Conservation (phyloP, 2,888 invertebrate genomes). For the Endotricha flammealis region DNA sequence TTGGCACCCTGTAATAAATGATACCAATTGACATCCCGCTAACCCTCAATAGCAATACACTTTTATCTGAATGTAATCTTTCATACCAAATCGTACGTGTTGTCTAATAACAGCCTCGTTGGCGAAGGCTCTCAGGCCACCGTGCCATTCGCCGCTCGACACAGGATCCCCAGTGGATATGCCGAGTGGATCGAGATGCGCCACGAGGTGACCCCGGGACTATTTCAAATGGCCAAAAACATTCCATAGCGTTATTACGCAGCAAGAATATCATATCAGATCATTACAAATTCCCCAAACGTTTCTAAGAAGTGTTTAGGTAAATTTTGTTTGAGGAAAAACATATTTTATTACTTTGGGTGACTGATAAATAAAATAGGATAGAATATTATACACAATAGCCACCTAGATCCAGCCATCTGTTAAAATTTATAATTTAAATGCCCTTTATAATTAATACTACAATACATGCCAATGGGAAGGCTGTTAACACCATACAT, state of each 20-base stretch:
- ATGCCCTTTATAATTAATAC: slow-evolving; percentile 7
- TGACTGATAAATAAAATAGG: neutral
- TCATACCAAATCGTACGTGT: slow-evolving; percentile 77
- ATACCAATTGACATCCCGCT: slow-evolving; percentile 41
- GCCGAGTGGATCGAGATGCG: slow-evolving; percentile 95
- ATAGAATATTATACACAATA: slow-evolving; percentile 10
- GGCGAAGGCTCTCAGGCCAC: slow-evolving; percentile 71
- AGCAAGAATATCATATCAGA: neutral
- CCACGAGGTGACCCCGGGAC: slow-evolving; percentile 95
- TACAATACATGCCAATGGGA: slow-evolving; percentile 12
- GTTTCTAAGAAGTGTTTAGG: neutral
- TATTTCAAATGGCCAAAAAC: slow-evolving; percentile 61
- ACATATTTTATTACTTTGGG: too few relatives aligned
- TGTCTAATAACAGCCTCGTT: slow-evolving; percentile 74
- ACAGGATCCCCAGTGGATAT: slow-evolving; percentile 85
- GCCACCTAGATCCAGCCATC: slow-evolving; percentile 14
- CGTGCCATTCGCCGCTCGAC: slow-evolving; percentile 69
- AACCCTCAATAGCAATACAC: slow-evolving; percentile 47
- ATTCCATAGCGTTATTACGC: slow-evolving; percentile 20
- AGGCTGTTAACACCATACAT: slow-evolving; percentile 8
- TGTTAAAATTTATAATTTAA: slow-evolving; percentile 10
- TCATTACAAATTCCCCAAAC: neutral
- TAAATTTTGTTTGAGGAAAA: slow-evolving; percentile 10
- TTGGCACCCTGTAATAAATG: slow-evolving; percentile 1
- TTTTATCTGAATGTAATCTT: slow-evolving; percentile 29